Conservation (phyloP, 2,113 vertebrate species). For the Gulo gulo region DNA sequence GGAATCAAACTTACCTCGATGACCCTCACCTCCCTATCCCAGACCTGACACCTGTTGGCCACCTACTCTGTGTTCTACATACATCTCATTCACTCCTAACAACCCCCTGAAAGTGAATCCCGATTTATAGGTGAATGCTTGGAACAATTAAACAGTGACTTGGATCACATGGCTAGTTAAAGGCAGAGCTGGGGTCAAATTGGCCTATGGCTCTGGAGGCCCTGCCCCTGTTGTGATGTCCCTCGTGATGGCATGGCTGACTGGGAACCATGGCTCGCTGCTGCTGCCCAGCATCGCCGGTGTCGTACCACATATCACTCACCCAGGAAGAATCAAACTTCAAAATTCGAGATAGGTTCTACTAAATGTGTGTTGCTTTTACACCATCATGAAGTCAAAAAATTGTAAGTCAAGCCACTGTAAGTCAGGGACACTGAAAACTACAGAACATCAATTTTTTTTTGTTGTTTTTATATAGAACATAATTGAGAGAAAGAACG, state of each 20-base stretch:
- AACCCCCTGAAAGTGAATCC: neutral
- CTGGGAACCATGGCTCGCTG: neutral
- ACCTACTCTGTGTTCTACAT: neutral
- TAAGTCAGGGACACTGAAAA: neutral
- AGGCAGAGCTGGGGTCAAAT: neutral
- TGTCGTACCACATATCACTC: rapidly evolving
- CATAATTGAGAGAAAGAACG: neutral
- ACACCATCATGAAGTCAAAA: neutral
- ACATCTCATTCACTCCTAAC: neutral
- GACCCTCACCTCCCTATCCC: neutral
- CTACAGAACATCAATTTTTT: neutral
- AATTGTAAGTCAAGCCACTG: neutral
- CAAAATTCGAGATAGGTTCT: neutral
- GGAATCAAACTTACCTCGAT: neutral
- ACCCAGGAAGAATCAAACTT: neutral
- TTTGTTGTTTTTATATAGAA: neutral
- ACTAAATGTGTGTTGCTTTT: neutral
- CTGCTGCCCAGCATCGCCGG: neutral
- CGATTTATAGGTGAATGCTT: neutral
- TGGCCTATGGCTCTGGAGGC: neutral
- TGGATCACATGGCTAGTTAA: neutral
- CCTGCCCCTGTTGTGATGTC: neutral
- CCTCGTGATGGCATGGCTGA: neutral
- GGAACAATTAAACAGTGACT: neutral
- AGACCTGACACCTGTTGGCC: neutral